These are phyloP conservation scores for Cecidostiba fungosa DNA, from an alignment of 2,888 invertebrate species.

Conservation along the genomic window DNA sequence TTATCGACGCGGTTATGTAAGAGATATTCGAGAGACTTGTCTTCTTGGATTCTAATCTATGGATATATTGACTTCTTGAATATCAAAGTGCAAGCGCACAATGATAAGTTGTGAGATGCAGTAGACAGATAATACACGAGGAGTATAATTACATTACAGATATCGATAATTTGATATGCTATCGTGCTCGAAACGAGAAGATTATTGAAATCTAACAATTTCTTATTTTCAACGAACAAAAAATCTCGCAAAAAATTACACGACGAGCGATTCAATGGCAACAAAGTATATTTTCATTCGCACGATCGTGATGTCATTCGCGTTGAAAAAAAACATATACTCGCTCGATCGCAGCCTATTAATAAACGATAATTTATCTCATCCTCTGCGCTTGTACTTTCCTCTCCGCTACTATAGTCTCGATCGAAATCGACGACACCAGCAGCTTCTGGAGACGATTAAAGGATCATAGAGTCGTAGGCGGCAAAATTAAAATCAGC, in stretches of 20 bases:
- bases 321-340: not conserved
- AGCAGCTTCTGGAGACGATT: not conserved
- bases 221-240: not conserved
- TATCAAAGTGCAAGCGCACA: not conserved
- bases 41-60: not conserved
- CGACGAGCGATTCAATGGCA: not conserved
- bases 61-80: not conserved
- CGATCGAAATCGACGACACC: not conserved
- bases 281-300: not conserved
- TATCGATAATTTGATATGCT: too few relatives aligned
- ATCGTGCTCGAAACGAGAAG: too few relatives aligned
- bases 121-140: not conserved
- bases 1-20: not conserved
- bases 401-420: not conserved
- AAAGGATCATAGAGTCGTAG: not conserved
- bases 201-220: not conserved
- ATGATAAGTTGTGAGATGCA: too few relatives aligned
- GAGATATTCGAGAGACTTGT: not conserved
- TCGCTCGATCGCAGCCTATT: not conserved
- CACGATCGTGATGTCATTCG: not conserved
- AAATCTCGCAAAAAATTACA: too few relatives aligned
- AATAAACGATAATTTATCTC: not conserved
- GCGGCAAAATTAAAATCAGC: slow-evolving; percentile 44
- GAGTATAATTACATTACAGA: not conserved
- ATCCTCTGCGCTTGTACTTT: too few relatives aligned